Conservation (phyloP, 2,113 vertebrate species). For the Calyptommatus sinebrachiatus region DNA sequence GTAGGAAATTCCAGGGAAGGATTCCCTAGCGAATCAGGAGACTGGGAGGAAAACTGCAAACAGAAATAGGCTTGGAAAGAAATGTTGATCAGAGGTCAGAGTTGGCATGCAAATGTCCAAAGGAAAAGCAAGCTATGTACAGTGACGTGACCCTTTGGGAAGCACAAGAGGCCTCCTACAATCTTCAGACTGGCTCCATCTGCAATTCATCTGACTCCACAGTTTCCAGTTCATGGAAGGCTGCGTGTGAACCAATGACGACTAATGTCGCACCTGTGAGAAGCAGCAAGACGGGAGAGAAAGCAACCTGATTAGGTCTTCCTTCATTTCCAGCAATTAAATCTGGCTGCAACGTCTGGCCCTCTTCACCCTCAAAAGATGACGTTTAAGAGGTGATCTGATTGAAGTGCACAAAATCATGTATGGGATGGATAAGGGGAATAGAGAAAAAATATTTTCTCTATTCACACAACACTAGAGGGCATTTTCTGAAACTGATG, state of each 20-base stretch:
- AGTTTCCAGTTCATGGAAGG: conserved; percentile 81
- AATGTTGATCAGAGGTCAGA: neutral
- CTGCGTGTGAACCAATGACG: conserved; percentile 86
- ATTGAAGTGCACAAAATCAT: too few species aligned
- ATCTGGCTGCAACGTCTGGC: too few species aligned
- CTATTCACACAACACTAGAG: too few species aligned
- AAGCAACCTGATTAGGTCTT: neutral
- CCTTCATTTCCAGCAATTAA: too few species aligned
- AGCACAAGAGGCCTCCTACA: fast-evolving
- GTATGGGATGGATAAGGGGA: too few species aligned
- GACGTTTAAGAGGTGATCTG: too few species aligned
- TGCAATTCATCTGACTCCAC: conserved; percentile 80
- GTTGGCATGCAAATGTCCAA: neutral
- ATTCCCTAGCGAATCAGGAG: too few species aligned
- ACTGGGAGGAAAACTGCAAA: fast-evolving
- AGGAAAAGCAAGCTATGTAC: neutral
- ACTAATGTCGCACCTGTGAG: conserved; percentile 84
- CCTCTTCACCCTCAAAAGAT: too few species aligned
- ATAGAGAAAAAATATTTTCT: too few species aligned
- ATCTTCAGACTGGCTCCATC: conserved; percentile 80
- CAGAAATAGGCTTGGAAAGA: neutral
- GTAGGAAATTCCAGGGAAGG: neutral
- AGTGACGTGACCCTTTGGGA: too few species aligned
- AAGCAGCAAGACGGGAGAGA: neutral
- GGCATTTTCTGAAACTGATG: too few species aligned